Evolutionary conservation across 2,888 invertebrate species (phyloP).

Genomic region (Helicoverpa assulta): DNA sequence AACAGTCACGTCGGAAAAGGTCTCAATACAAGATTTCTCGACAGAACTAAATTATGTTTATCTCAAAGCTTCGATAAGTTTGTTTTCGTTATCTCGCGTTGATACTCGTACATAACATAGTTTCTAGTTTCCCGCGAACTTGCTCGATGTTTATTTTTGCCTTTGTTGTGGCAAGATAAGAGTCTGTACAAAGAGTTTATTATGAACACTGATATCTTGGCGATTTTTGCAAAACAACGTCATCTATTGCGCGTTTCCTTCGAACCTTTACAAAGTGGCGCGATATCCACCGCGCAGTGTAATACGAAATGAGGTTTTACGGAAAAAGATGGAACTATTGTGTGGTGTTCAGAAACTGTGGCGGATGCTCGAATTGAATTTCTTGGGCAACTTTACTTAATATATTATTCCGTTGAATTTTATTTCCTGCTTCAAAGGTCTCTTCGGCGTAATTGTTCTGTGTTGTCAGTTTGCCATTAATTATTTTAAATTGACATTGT

Average conservation of each 20-base stretch:
- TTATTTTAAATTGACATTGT: conserved; percentile 16
- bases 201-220: background rate
- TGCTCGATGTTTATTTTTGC: conserved; percentile 60
- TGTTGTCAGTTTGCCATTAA: conserved; percentile 27
- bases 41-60: conserved; percentile 48
- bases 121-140: conserved; percentile 55
- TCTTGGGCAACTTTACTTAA: conserved; percentile 54
- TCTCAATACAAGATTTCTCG: conserved; percentile 37
- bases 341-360: conserved; percentile 23
- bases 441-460: conserved; percentile 24
- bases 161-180: conserved; percentile 60
- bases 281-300: conserved; percentile 6
- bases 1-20: conserved; percentile 32
- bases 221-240: background rate
- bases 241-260: conserved; percentile 25
- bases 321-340: background rate
- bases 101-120: conserved; percentile 59
- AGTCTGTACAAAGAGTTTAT: conserved; percentile 38
- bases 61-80: conserved; percentile 56
- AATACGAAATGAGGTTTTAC: background rate
- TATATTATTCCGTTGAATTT: conserved; percentile 55
- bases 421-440: conserved; percentile 46
- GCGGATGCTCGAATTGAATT: conserved; percentile 52
- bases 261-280: rapidly evolving
- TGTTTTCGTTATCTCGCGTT: conserved; percentile 56